A percentile compares a stretch with the other conserved stretches of the same genome.
These are phyloP conservation scores for Montipora capricornis DNA, from an alignment of 64 coral and sea anemone species.

Conservation along the genomic window DNA sequence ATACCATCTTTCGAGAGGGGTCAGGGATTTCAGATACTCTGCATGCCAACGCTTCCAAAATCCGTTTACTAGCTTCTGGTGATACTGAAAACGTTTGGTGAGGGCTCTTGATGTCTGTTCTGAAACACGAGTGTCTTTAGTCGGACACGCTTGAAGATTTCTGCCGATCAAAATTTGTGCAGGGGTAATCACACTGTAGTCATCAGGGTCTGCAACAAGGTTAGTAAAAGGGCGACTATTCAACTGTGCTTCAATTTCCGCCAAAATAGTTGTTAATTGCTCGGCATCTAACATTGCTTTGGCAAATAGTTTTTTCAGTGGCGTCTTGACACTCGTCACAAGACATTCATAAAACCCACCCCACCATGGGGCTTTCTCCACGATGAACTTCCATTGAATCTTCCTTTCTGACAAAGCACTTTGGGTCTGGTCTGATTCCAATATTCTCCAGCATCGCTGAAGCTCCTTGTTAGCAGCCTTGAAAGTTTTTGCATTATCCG, in stretches of 20 bases:
- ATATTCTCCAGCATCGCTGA: background rate
- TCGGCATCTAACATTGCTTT: background rate
- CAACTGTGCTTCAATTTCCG: conserved; percentile 12
- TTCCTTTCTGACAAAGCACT: background rate
- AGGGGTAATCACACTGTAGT: conserved; percentile 4
- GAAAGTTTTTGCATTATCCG: background rate
- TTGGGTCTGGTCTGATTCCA: background rate
- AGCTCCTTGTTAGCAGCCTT: background rate
- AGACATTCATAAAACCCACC: background rate
- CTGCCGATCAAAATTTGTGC: background rate
- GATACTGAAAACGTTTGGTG: too few relatives aligned
- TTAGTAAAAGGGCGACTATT: conserved; percentile 8
- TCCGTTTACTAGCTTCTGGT: too few relatives aligned
- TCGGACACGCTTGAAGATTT: background rate
- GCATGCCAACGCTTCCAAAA: too few relatives aligned
- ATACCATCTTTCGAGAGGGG: too few relatives aligned
- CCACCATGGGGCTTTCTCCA: background rate
- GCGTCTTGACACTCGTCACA: background rate
- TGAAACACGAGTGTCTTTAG: background rate
- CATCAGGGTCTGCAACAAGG: conserved; percentile 21
- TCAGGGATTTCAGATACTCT: too few relatives aligned
- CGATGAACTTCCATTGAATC: background rate
- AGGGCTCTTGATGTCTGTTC: background rate
- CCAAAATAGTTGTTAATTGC: background rate
- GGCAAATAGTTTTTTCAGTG: background rate